Percentiles rank a stretch among this genome's conserved stretches.
Evolutionary conservation across 2,888 invertebrate genomes (phyloP).

Genomic region (Abscondita cerata): DNA sequence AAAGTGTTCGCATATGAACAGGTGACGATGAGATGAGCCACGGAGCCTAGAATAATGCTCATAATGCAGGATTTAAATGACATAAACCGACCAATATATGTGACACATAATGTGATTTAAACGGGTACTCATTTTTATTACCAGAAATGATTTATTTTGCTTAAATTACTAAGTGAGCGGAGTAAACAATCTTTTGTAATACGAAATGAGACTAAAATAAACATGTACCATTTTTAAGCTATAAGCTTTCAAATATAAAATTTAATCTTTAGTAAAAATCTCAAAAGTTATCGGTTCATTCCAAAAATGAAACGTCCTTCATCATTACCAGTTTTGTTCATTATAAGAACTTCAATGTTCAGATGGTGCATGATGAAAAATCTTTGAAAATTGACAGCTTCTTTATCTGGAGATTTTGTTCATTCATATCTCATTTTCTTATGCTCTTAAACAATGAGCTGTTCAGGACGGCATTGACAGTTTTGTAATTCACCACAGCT

Average conservation of each 20-base stretch:
- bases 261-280: constrained; percentile 33
- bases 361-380: constrained; percentile 60
- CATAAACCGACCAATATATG: constrained; percentile 37
- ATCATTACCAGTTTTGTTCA: constrained; percentile 59
- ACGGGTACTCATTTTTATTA: constrained; percentile 39
- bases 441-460: constrained; percentile 54
- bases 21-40: constrained; percentile 43
- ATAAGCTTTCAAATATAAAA: constrained; percentile 10
- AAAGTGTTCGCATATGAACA: constrained; percentile 34
- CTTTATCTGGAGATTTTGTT: constrained; percentile 60
- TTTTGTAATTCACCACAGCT: constrained; percentile 55
- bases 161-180: constrained; percentile 39
- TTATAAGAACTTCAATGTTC: constrained; percentile 57
- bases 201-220: no score
- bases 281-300: constrained; percentile 57
- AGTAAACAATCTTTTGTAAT: no score
- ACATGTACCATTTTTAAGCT: background rate
- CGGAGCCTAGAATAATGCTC: constrained; percentile 42
- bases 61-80: constrained; percentile 44
- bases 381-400: constrained; percentile 59
- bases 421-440: constrained; percentile 60
- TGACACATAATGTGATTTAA: constrained; percentile 41
- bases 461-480: constrained; percentile 53
- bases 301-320: constrained; percentile 52
- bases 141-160: constrained; percentile 43